Base-by-base conservation (phyloP, 2,888 invertebrate genomes). In the Eurytoma californica region DNA sequence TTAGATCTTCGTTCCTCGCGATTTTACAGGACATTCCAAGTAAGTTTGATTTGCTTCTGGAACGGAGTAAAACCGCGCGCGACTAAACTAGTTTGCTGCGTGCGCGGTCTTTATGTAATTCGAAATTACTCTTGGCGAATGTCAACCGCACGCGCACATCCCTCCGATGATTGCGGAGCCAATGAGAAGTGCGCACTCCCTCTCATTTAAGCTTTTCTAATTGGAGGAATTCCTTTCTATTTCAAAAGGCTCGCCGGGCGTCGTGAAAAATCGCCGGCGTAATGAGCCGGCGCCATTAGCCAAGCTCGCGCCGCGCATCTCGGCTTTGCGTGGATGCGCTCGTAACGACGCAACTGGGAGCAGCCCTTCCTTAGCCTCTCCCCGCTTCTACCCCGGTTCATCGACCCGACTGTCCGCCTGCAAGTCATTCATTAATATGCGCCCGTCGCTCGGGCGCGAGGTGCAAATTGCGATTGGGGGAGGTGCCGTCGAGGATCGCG, bases 371-470 rank as follows among this genome's bases (percentile, higher is more conserved):
- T 57, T 9, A n/a, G n/a, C 57, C 14, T 39, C 57, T 14, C 7
- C 20, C 13, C 30, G 14, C 20, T 60, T 9, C 39, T 39, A 39
- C 39, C 39, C 39, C 9, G 39, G 74, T 75, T 75, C 74, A 51
- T 75, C 74, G 74, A 75, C 74, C 74, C 51, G 67, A 58, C 30
- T 58, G 53, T 5, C 39, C 9, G 20, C 72, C 60, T 49, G 58
- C 47, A 60, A 74, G 57, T 66, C 66, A 9, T 9, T 39, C 9
- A 74, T 74, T 74, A 74, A 66, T 74, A 66, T 74, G 65, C 73
- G 65, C 73, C 51, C 16, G 16, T 12, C 51, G 28, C 16, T 28
- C 16, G 20, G n/a, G 61, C 61, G 16, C 18, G 3, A 30, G 7
- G 30, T 12, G 14, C 28, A 12, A n/a, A 61, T n/a, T 61, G 61